Conservation (phyloP, 1,140 invertebrate genomes). For the Drosophila repletoides region DNA sequence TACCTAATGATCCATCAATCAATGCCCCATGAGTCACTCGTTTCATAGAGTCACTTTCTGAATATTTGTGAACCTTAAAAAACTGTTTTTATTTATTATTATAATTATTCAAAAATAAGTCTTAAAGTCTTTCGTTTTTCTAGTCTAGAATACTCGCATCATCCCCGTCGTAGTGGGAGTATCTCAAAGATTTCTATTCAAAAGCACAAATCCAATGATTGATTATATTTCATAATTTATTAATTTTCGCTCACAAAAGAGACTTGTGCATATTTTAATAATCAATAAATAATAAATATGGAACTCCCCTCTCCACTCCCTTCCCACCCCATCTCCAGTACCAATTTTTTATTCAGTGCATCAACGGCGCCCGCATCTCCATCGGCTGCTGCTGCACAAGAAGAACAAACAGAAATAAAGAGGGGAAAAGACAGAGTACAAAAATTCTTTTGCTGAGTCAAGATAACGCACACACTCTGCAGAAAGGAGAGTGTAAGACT, state of each 20-base stretch:
- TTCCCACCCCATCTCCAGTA: not conserved
- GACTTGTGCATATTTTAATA: conserved; percentile 50
- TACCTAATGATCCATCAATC: conserved; percentile 17
- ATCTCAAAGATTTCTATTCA: conserved; percentile 9
- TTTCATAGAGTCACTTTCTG: not conserved
- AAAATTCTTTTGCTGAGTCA: conserved; percentile 57
- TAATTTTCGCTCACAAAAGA: conserved; percentile 49
- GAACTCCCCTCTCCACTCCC: not conserved
- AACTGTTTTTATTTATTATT: not conserved
- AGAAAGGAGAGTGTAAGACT: not conserved
- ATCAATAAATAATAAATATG: conserved; percentile 60
- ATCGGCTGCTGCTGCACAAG: not conserved
- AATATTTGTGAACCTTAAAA: not conserved
- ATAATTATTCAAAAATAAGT: not conserved
- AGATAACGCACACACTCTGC: conserved; percentile 44
- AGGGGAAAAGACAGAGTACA: not conserved
- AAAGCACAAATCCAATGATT: conserved; percentile 54
- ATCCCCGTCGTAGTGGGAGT: not conserved
- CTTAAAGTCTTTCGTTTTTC: too few relatives aligned
- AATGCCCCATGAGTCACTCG: too few relatives aligned
- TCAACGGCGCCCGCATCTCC: conserved; percentile 48
- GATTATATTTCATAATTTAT: conserved; percentile 64
- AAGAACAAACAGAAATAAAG: conserved; percentile 10
- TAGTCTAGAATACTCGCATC: not conserved
- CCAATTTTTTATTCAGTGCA: conserved; percentile 13